Base-by-base conservation (phyloP, 2,888 invertebrate species). In the Eubasilissa splendida region DNA sequence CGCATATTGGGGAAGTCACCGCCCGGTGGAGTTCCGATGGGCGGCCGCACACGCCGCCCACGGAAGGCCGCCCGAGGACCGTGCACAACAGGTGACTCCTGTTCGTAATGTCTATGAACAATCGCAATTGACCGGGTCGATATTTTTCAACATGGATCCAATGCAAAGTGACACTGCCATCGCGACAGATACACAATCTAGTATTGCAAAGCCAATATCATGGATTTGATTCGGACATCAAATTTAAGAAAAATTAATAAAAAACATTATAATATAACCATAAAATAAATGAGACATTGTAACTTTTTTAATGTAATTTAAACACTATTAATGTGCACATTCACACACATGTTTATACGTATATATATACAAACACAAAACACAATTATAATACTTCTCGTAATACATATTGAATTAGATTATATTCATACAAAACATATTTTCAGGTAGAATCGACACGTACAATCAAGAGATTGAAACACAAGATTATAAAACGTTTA, bases 41-140 rank as follows among this genome's bases (percentile, higher is more conserved):
- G 77, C 60, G 77, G 79, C 81, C 76, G 76, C 78, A 53, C 63
- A 79, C 65, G 78, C 76, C 81, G 78, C 81, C 76, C 66, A 65
- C 31, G 66, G 71, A 78, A 65, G 71, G 75, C 81, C 79, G 79
- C 42, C 4, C 42, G 22, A 75, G 73, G 56, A 56, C 59, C 77
- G 56, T 54, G 59, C 42, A 33, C 77, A 81, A 81, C 81, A 81
- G 81, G 79, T 79, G 78, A 53, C 59, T 59, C 33, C 53, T 12
- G 22, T 33, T 56, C 66, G 70, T 78, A 78, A 60, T 12, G 33
- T 42, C 42, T 76, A 50, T 75, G 60, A 74, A 80, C 81, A 81
- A 60, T 73, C 54, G 31, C 4, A 74, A 52, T 22, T 22, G 22
- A 22, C 22, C 31, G 12, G 56, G 14, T 31, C 70, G 70, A 73